These are phyloP conservation scores for Andrena flavipes DNA, from an alignment of 2,888 invertebrate species.

Conservation along the genomic window DNA sequence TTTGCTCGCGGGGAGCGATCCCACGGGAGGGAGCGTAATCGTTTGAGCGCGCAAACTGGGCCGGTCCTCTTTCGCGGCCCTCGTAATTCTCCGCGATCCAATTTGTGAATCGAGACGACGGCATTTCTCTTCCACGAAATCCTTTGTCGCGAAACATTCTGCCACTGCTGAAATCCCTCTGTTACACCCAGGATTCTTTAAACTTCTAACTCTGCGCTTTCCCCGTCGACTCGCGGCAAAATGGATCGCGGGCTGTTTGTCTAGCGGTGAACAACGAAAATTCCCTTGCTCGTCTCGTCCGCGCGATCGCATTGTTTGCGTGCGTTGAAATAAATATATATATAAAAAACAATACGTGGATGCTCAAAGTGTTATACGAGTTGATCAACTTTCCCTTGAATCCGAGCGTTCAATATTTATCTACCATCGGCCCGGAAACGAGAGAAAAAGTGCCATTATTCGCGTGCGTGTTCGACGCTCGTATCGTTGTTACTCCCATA, in stretches of 20 bases:
- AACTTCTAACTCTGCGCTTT: background rate
- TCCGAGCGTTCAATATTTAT: constrained; percentile 30
- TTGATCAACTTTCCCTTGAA: constrained; percentile 14
- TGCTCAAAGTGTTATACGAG: background rate
- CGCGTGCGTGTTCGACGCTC: background rate
- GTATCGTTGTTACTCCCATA: constrained; percentile 25
- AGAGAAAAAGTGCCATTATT: constrained; percentile 19
- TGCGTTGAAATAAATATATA: background rate
- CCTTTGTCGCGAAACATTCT: constrained; percentile 1
- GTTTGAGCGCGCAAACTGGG: constrained; percentile 24
- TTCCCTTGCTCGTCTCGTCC: background rate
- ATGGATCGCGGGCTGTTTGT: background rate
- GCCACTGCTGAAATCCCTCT: background rate
- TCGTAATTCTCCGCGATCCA: constrained; percentile 48
- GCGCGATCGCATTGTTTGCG: background rate
- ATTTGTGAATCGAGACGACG: constrained; percentile 58
- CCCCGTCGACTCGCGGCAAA: background rate
- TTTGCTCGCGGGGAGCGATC: constrained; percentile 13
- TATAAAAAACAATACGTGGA: too few species aligned
- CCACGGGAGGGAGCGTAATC: constrained; percentile 14
- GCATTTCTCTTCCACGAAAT: constrained; percentile 23
- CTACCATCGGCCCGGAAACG: background rate
- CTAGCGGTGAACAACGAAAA: background rate
- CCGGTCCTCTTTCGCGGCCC: constrained; percentile 9
- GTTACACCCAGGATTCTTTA: background rate